These are phyloP conservation scores for Enoplosus armatus DNA, from an alignment of 2,797 vertebrate genomes.

Conservation along the genomic window DNA sequence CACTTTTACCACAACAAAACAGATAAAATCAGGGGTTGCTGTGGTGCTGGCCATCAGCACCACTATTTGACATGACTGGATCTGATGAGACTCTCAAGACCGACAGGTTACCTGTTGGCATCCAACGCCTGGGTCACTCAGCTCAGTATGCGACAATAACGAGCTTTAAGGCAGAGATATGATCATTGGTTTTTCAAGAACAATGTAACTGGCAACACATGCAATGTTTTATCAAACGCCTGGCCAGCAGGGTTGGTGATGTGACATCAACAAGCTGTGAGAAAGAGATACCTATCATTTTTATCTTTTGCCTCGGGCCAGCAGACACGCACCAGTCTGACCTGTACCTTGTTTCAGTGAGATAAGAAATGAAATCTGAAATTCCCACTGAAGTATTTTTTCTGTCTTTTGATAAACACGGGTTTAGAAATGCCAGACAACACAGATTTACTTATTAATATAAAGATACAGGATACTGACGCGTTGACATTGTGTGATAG, in stretches of 20 bases:
- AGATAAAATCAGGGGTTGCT: constrained; percentile 15
- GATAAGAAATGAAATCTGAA: constrained; percentile 18
- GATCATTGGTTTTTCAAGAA: constrained; percentile 13
- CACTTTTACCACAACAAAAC: constrained; percentile 24
- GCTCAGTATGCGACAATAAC: constrained; percentile 17
- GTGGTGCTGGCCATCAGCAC: not conserved
- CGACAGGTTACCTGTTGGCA: not conserved
- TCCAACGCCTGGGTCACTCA: not conserved
- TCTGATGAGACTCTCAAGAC: constrained; percentile 32
- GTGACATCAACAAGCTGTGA: constrained; percentile 21
- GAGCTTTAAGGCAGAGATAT: constrained; percentile 36
- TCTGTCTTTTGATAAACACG: constrained; percentile 13
- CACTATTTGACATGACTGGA: constrained; percentile 1
- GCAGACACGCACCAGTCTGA: constrained; percentile 3
- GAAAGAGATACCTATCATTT: constrained; percentile 4
- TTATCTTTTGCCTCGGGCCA: constrained; percentile 12
- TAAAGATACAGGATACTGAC: constrained; percentile 13
- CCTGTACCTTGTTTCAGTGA: constrained; percentile 18
- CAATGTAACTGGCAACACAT: constrained; percentile 2
- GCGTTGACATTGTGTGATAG: constrained; percentile 23
- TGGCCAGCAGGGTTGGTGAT: not conserved
- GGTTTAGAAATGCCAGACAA: constrained; percentile 68
- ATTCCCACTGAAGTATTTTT: not conserved
- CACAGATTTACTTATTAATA: constrained; percentile 20
- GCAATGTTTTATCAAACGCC: constrained; percentile 2